These are phyloP conservation scores for Peromyscus aztecus DNA, from an alignment of 2,797 vertebrate species.

Conservation along the genomic window DNA sequence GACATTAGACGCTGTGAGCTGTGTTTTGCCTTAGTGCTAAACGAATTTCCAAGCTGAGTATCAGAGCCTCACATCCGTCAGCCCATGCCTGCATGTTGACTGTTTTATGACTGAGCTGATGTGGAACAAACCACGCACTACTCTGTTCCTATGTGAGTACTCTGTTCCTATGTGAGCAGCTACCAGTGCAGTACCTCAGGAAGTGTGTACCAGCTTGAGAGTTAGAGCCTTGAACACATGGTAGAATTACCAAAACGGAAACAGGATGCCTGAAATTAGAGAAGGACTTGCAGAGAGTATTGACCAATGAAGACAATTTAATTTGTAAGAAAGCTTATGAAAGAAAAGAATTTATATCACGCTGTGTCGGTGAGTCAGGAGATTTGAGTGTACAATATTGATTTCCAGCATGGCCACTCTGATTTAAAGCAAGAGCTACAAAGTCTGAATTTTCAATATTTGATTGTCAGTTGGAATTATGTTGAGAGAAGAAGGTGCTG, in stretches of 20 bases:
- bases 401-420: not conserved
- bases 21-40: not conserved
- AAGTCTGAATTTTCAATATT: not conserved
- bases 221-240: not conserved
- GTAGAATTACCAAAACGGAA: slow-evolving; percentile 11
- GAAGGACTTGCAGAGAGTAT: not conserved
- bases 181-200: not conserved
- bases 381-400: slow-evolving; percentile 14
- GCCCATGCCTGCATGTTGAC: not conserved
- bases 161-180: not conserved
- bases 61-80: not conserved
- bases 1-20: not conserved
- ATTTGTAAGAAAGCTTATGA: slow-evolving; percentile 26
- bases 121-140: not conserved
- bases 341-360: slow-evolving; percentile 18
- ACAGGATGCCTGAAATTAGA: slow-evolving; percentile 3
- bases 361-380: not conserved
- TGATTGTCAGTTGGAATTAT: not conserved
- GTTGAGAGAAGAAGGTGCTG: not conserved
- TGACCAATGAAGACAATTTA: not conserved
- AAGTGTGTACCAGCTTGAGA: not conserved
- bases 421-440: not conserved
- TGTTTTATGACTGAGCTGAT: slow-evolving; percentile 15
- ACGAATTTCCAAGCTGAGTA: not conserved
- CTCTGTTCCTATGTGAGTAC: not conserved